A percentile compares a stretch with the other conserved stretches of the same genome.
Conservation (phyloP, 2,888 invertebrate genomes). For the Gymnosoma rotundatum region DNA sequence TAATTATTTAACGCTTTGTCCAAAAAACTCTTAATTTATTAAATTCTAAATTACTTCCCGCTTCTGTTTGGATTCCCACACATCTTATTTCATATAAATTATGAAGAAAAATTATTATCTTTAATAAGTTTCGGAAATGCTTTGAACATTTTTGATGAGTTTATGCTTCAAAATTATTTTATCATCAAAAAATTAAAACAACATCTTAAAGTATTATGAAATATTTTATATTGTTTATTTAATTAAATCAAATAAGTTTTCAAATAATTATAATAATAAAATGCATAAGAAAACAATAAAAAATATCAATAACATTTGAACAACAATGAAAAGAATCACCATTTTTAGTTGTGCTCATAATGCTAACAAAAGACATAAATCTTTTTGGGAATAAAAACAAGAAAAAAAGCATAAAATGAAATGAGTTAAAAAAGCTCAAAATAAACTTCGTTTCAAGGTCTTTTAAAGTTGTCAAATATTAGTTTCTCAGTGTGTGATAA, state of each 20-base stretch:
- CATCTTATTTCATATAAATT: neutral
- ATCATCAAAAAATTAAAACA: too few species aligned
- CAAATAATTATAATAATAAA: neutral
- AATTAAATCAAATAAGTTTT: too few species aligned
- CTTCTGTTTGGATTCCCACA: neutral
- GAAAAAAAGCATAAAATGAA: too few species aligned
- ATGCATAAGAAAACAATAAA: neutral
- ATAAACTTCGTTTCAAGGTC: conserved; percentile 18
- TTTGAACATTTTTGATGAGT: too few species aligned
- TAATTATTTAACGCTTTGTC: too few species aligned
- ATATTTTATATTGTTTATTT: too few species aligned
- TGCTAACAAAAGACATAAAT: conserved; percentile 24
- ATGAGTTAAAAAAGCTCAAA: neutral
- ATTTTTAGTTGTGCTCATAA: conserved; percentile 24
- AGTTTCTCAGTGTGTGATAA: neutral
- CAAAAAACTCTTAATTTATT: too few species aligned
- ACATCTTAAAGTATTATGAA: too few species aligned
- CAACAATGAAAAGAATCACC: neutral
- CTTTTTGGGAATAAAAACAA: neutral
- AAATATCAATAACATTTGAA: neutral
- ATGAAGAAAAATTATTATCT: too few species aligned
- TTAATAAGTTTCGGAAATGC: too few species aligned
- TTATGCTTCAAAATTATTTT: too few species aligned
- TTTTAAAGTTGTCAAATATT: conserved; percentile 2
- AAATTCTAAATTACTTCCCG: conserved; percentile 11